Percentiles rank a stretch among this genome's conserved stretches.
These are phyloP conservation scores for Tenthredo livida DNA, from an alignment of 2,888 invertebrate genomes.

Conservation along the genomic window DNA sequence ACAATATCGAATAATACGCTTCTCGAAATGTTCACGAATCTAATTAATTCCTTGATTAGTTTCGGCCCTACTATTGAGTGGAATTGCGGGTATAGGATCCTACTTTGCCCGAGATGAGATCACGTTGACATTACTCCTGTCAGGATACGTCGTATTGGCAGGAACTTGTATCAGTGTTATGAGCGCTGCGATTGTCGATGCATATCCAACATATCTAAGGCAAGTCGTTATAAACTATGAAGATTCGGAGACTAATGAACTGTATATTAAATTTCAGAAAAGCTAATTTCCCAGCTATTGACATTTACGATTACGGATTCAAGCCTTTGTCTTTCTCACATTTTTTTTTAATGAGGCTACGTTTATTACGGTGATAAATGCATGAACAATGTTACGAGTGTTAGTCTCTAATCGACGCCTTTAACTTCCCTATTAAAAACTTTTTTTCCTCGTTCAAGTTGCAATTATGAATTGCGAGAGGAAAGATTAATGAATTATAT, in stretches of 20 bases:
- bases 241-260: neutral
- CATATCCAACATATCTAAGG: conserved; percentile 60
- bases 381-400: neutral
- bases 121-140: conserved; percentile 54
- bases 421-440: neutral
- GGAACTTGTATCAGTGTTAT: conserved; percentile 57
- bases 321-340: too few species aligned
- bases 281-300: neutral
- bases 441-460: neutral
- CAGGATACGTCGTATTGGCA: conserved; percentile 51
- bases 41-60: conserved; percentile 53
- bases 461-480: neutral
- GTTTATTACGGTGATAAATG: neutral
- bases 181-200: conserved; percentile 56
- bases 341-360: too few species aligned
- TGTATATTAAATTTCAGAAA: neutral
- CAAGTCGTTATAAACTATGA: neutral
- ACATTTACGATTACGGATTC: neutral
- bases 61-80: conserved; percentile 49
- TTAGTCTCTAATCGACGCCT: neutral
- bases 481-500: conserved; percentile 1
- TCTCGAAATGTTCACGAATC: neutral
- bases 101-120: conserved; percentile 54
- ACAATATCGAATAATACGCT: neutral
- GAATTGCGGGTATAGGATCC: conserved; percentile 53